phyloP scores from a whole-genome alignment of 2,113 vertebrate species.

The Tautogolabrus adspersus region DNA sequence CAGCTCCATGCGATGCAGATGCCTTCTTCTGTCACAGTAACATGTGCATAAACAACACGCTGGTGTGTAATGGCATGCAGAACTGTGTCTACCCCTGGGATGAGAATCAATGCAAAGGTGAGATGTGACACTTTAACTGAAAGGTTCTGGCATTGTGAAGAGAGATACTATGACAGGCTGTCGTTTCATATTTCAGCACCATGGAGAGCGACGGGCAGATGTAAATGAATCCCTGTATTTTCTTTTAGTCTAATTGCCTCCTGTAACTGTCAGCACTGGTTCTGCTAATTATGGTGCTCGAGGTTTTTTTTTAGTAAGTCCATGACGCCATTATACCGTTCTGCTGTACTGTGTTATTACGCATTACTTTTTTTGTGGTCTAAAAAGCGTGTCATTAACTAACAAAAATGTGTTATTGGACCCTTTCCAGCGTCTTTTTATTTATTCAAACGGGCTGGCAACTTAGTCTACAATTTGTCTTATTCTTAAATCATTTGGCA shows the following conservation, averaged over 20 bases:
- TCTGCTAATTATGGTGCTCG: neutral
- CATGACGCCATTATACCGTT: neutral
- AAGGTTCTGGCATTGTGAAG: neutral
- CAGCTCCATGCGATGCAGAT: constrained; percentile 96
- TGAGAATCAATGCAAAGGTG: constrained; percentile 99
- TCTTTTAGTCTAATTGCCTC: no score
- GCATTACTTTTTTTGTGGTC: no score
- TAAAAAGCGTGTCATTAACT: no score
- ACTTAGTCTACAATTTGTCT: no score
- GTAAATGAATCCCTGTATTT: no score
- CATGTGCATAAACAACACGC: constrained; percentile 98
- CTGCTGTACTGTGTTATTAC: no score
- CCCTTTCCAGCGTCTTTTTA: no score
- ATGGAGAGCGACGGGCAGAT: constrained; percentile 27
- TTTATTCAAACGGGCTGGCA: no score
- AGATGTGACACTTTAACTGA: constrained; percentile 38
- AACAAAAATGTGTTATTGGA: no score
- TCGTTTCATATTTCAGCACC: constrained; percentile 49
- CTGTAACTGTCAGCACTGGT: no score
- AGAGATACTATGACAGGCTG: neutral
- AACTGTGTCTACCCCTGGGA: constrained; percentile 99
- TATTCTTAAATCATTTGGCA: no score
- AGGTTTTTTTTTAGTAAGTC: neutral
- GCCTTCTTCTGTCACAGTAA: constrained; percentile 99
- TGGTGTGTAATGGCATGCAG: constrained; percentile 98